Evolutionary conservation across 2,113 vertebrate genomes (phyloP).

Genomic region (Gila orcuttii): DNA sequence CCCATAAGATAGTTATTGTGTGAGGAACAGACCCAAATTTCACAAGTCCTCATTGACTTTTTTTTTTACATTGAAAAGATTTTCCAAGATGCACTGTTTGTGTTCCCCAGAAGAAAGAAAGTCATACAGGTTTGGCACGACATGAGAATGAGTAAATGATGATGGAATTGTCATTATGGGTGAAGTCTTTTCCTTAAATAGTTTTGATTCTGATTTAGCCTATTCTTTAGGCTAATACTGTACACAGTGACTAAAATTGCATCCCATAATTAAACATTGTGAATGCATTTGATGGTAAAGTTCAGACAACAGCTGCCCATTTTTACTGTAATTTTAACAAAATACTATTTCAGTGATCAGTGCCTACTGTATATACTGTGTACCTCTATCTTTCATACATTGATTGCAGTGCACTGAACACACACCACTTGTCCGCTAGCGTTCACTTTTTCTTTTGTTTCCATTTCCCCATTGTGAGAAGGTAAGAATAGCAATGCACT

Average conservation of each 20-base stretch:
- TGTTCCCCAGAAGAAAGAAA: not conserved
- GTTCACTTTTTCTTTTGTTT: not conserved
- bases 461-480: not conserved
- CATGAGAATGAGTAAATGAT: not conserved
- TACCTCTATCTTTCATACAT: not conserved
- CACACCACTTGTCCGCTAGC: not conserved
- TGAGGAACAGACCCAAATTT: not conserved
- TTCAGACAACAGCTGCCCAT: not conserved
- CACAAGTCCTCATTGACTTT: not conserved
- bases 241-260: not conserved
- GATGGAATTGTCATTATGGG: not conserved
- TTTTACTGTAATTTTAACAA: not conserved
- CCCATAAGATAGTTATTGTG: not conserved
- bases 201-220: not conserved
- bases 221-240: not conserved
- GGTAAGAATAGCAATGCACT: conserved; percentile 31
- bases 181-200: not conserved
- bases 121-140: not conserved
- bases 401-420: not conserved
- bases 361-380: not conserved
- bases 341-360: not conserved
- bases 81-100: not conserved
- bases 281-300: not conserved
- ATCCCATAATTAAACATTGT: not conserved
- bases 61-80: not conserved